Evolutionary conservation across 2,888 invertebrate genomes (phyloP).

Genomic region (Cheilosia scutellata): DNA sequence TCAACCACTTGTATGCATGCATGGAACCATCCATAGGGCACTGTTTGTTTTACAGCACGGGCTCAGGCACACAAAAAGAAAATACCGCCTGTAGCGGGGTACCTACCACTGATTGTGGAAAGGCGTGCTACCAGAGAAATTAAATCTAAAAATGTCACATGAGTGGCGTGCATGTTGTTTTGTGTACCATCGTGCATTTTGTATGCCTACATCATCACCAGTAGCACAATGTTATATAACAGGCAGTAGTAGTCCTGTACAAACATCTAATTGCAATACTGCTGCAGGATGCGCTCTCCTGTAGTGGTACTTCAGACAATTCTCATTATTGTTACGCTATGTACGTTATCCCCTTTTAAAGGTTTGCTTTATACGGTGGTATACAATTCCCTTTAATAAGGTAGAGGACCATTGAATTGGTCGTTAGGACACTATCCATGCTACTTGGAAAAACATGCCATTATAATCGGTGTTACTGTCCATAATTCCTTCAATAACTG

Average conservation of each 20-base stretch:
- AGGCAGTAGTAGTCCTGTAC: constrained; percentile 45
- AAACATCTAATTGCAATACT: constrained; percentile 72
- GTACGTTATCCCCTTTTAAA: constrained; percentile 14
- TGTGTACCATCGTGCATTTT: constrained; percentile 18
- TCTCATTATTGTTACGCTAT: constrained; percentile 73
- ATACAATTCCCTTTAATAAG: not conserved
- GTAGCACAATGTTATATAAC: constrained; percentile 20
- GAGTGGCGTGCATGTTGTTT: constrained; percentile 22
- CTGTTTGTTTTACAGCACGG: constrained; percentile 46
- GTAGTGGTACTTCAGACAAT: constrained; percentile 70
- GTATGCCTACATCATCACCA: constrained; percentile 32
- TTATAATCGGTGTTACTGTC: too few relatives aligned
- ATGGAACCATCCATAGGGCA: constrained; percentile 24
- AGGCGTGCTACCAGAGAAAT: constrained; percentile 68
- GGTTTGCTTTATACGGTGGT: not conserved
- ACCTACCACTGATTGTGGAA: constrained; percentile 49
- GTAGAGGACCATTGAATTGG: too few relatives aligned
- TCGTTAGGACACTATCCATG: too few relatives aligned
- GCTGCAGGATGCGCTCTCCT: constrained; percentile 63
- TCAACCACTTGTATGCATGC: constrained; percentile 73
- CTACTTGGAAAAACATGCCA: too few relatives aligned
- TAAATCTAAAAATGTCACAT: constrained; percentile 65
- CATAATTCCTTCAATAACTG: too few relatives aligned
- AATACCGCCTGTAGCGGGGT: constrained; percentile 33
- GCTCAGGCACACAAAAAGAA: constrained; percentile 18